phyloP scores from a whole-genome alignment of 2,888 invertebrate species.

The Campaea margaritaria region DNA sequence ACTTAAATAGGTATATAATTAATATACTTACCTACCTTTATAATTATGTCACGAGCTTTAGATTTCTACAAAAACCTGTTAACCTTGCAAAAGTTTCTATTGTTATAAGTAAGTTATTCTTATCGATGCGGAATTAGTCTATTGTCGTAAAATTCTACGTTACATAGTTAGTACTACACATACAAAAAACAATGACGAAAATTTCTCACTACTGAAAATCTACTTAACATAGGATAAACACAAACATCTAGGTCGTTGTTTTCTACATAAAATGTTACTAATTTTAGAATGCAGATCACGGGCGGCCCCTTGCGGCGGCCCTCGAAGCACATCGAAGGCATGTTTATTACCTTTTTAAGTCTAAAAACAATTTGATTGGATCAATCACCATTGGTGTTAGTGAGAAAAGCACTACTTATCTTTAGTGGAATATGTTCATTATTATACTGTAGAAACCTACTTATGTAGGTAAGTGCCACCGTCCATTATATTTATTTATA shows the following conservation, averaged over 20 bases:
- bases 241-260: slow-evolving; percentile 19
- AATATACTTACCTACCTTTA: too few relatives aligned
- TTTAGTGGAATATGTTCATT: too few relatives aligned
- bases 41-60: too few relatives aligned
- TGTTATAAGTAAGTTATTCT: too few relatives aligned
- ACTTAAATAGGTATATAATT: too few relatives aligned
- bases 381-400: slow-evolving; percentile 2
- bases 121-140: too few relatives aligned
- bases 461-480: too few relatives aligned
- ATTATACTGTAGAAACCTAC: too few relatives aligned
- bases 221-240: slow-evolving; percentile 7
- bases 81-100: too few relatives aligned
- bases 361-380: slow-evolving; percentile 8
- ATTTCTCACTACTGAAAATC: slow-evolving; percentile 27
- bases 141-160: too few relatives aligned
- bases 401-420: neutral
- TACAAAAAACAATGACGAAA: slow-evolving; percentile 19
- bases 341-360: slow-evolving; percentile 29
- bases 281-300: slow-evolving; percentile 16
- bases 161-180: neutral
- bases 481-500: too few relatives aligned
- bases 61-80: too few relatives aligned
- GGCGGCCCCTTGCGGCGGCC: slow-evolving; percentile 8
- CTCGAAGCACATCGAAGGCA: slow-evolving; percentile 4
- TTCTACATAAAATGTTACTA: slow-evolving; percentile 7